phyloP scores from a whole-genome alignment of 2,888 invertebrate species.

The Macrosoma leucophasiata region DNA sequence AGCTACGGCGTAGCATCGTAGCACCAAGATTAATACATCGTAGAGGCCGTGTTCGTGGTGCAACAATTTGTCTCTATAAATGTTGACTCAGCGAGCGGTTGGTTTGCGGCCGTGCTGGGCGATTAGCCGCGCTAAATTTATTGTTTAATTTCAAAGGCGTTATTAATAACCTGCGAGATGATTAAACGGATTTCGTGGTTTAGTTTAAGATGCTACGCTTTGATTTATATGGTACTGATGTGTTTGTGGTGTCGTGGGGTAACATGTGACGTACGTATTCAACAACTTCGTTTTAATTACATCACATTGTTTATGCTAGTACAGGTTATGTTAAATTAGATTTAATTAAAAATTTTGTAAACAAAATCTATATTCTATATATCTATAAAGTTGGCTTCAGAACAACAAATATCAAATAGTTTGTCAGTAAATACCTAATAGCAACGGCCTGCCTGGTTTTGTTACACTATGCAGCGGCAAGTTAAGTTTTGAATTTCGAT shows the following conservation, averaged over 20 bases:
- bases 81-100: conserved; percentile 69
- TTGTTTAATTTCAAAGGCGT: conserved; percentile 74
- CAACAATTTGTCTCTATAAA: conserved; percentile 76
- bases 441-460: too few relatives aligned
- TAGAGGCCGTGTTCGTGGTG: conserved; percentile 63
- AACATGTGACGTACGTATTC: conserved; percentile 34
- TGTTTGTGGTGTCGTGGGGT: conserved; percentile 42
- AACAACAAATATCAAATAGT: too few relatives aligned
- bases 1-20: conserved; percentile 42
- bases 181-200: conserved; percentile 70
- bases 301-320: not conserved
- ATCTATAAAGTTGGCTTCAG: not conserved
- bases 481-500: conserved; percentile 3
- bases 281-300: not conserved
- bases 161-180: conserved; percentile 71
- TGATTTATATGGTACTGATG: conserved; percentile 63
- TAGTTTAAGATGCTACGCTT: conserved; percentile 53
- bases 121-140: conserved; percentile 73
- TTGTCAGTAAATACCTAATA: too few relatives aligned
- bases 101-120: conserved; percentile 60
- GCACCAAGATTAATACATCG: conserved; percentile 71
- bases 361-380: not conserved
- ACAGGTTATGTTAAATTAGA: not conserved
- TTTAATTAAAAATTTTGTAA: not conserved
- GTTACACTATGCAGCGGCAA: not conserved